Conservation (phyloP, 2,113 vertebrate genomes). For the Stigmatopora nigra region DNA sequence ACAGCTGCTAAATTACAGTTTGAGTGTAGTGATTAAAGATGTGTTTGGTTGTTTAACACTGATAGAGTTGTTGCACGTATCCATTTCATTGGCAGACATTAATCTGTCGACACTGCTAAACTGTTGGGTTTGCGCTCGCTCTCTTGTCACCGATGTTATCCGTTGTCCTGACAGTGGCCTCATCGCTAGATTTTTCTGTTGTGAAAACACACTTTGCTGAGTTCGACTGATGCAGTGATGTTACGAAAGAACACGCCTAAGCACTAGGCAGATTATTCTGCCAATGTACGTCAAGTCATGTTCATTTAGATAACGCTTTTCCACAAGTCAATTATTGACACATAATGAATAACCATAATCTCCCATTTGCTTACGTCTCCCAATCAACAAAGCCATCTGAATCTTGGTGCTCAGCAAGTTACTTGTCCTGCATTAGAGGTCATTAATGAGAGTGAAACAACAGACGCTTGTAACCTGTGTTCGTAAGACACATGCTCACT, state of each 20-base stretch:
- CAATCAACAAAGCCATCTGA: background rate
- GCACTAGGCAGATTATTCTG: too few species aligned
- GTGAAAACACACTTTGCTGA: slow-evolving; percentile 41
- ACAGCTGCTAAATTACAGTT: slow-evolving; percentile 11
- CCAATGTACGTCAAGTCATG: too few species aligned
- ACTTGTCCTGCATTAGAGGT: slow-evolving; percentile 24
- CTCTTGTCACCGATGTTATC: slow-evolving; percentile 6
- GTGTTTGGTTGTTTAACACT: background rate
- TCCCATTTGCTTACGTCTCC: background rate
- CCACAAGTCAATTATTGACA: background rate
- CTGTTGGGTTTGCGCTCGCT: background rate
- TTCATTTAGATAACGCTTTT: background rate
- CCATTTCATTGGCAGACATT: background rate
- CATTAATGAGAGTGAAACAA: slow-evolving; percentile 44
- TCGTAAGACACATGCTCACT: slow-evolving; percentile 31
- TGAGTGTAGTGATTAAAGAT: background rate
- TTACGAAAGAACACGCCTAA: too few species aligned
- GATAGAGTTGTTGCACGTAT: background rate
- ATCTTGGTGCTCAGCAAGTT: slow-evolving; percentile 28
- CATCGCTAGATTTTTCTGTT: slow-evolving; percentile 28
- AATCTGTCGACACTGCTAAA: background rate
- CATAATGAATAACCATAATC: background rate
- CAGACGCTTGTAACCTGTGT: slow-evolving; percentile 57
- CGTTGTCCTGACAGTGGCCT: background rate
- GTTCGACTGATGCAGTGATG: slow-evolving; percentile 1